Percentiles rank a stretch among this genome's conserved stretches.
phyloP scores from a whole-genome alignment of 2,888 invertebrate genomes.

The Drosophila neutralis region DNA sequence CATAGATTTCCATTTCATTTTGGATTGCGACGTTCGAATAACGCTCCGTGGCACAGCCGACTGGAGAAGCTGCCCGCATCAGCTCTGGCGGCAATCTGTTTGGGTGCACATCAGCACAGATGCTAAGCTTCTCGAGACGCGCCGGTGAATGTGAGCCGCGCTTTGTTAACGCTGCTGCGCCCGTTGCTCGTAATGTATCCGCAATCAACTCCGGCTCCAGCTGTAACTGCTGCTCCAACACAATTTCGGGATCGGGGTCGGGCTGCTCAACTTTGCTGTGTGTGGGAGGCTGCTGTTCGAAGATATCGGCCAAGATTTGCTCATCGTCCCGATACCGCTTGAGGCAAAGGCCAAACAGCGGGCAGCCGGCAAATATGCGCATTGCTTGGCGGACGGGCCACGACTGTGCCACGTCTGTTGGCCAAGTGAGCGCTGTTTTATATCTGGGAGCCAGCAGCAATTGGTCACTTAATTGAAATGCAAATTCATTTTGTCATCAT shows the following conservation, averaged over 20 bases:
- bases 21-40: slow-evolving; percentile 46
- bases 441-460: slow-evolving; percentile 5
- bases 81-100: background rate
- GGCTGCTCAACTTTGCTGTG: slow-evolving; percentile 18
- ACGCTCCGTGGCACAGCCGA: slow-evolving; percentile 4
- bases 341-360: slow-evolving; percentile 42
- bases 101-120: slow-evolving; percentile 57
- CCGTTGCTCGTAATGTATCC: background rate
- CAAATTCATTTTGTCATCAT: slow-evolving; percentile 20
- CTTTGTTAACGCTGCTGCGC: background rate
- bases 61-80: background rate
- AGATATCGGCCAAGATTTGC: slow-evolving; percentile 37
- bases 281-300: slow-evolving; percentile 30
- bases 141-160: slow-evolving; percentile 62
- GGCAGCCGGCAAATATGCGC: slow-evolving; percentile 52
- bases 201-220: background rate
- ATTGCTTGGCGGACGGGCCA: slow-evolving; percentile 38
- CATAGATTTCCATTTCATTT: slow-evolving; percentile 57
- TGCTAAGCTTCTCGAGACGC: slow-evolving; percentile 35
- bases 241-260: background rate
- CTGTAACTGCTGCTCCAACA: background rate
- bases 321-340: slow-evolving; percentile 48
- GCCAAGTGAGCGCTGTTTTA: slow-evolving; percentile 23
- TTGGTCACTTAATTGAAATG: slow-evolving; percentile 40
- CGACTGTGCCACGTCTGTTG: slow-evolving; percentile 12